phyloP scores from a whole-genome alignment of 2,888 invertebrate genomes.

The Esperia sulphurella region DNA sequence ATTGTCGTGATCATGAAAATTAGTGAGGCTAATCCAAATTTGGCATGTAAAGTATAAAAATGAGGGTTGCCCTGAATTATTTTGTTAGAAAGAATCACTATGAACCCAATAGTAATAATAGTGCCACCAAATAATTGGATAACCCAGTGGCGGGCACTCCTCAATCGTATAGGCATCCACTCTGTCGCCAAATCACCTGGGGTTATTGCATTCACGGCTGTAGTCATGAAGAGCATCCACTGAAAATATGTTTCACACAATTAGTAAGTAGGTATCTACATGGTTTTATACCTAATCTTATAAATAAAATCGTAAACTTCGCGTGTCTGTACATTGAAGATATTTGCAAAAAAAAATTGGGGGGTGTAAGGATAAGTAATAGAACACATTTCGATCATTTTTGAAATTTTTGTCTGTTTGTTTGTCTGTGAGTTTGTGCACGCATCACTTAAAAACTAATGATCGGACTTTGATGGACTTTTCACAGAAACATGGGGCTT shows the following conservation, averaged over 20 bases:
- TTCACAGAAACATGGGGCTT: too few species aligned
- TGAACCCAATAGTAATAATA: slow-evolving; percentile 51
- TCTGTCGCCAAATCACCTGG: slow-evolving; percentile 73
- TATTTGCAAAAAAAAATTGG: too few species aligned
- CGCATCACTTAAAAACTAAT: too few species aligned
- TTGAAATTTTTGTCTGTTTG: too few species aligned
- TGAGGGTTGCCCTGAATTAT: slow-evolving; percentile 49
- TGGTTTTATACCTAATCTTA: too few species aligned
- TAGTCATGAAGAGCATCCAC: slow-evolving; percentile 71
- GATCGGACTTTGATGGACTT: too few species aligned
- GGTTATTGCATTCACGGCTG: slow-evolving; percentile 68
- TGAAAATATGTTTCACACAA: slow-evolving; percentile 34
- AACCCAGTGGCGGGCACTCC: slow-evolving; percentile 73
- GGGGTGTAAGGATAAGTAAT: too few species aligned
- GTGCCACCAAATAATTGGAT: slow-evolving; percentile 53
- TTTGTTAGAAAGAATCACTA: slow-evolving; percentile 65
- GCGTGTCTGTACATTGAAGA: too few species aligned
- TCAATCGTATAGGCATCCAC: slow-evolving; percentile 71
- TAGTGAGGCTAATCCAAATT: slow-evolving; percentile 64
- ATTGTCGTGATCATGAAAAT: slow-evolving; percentile 61
- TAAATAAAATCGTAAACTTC: too few species aligned
- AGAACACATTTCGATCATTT: too few species aligned
- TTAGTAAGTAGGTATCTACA: too few species aligned
- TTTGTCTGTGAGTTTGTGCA: too few species aligned
- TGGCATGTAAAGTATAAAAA: slow-evolving; percentile 59